Evolutionary conservation across 2,888 invertebrate genomes (phyloP), one percentile per base, ranked within the genome.

Genomic region (Enoplolaimus lenunculus): DNA sequence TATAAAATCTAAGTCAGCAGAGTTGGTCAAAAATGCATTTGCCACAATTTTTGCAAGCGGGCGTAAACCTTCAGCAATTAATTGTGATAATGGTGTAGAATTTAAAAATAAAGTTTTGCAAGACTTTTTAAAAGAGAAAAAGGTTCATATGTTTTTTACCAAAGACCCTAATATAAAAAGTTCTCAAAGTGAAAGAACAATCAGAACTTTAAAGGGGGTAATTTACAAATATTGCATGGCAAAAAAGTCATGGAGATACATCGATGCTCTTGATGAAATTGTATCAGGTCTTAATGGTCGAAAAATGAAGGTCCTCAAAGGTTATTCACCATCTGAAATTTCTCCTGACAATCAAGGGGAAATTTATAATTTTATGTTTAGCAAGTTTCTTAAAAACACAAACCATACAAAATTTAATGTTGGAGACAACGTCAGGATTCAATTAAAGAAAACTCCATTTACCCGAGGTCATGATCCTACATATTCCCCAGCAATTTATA

Each of bases 291-390:
- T 62, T 7, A 62, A 62, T 62, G 7, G 31, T 16, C 7, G 64
- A 7, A 62, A 62, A 62, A 62, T 62, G 64, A 26, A 7, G 64
- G 31, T 62, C n/a, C n/a, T 62, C 7, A 33, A 62, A 13, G 64
- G n/a, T 7, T 7, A 30, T 7, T 13, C 13, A 16, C 64, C 64
- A 13, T 62, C 64, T 7, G 16, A 7, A 62, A 62, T 62, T 7
- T 30, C 7, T 62, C 64, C 64, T 7, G 64, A 7, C 28, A 62
- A 62, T 26, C 64, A 62, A 62, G 7, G 30, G 31, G 13, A 26
- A 13, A n/a, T 62, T 62, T 62, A 62, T n/a, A 62, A 13, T 16
- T 62, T 62, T 62, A 29, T 30, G 31, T 30, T 30, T 16, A 29
- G 31, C 28, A 29, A 26, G 28, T 30, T 30, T 30, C 28, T 13